A percentile compares a stretch with the other conserved stretches of the same genome.
Evolutionary conservation across 2,888 invertebrate genomes (phyloP).

Genomic region (Eumerus sabulonum): DNA sequence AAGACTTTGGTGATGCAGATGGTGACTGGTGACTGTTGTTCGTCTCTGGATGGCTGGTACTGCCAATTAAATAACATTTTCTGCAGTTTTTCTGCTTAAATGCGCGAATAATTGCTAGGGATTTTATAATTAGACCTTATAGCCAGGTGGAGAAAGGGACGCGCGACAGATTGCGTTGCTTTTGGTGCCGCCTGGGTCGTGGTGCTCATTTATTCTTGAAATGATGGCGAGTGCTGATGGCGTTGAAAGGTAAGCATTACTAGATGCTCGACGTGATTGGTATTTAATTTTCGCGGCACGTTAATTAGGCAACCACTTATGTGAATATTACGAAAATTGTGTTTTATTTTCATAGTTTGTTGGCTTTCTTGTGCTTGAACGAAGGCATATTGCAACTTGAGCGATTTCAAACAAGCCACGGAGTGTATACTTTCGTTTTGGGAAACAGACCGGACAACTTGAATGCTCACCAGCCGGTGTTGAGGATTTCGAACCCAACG

Average conservation of each 20-base stretch:
- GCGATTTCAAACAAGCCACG: no score
- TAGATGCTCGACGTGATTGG: slow-evolving; percentile 57
- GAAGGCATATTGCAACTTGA: no score
- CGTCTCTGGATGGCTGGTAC: slow-evolving; percentile 31
- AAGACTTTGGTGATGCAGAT: slow-evolving; percentile 10
- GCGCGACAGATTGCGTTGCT: neutral
- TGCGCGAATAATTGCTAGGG: slow-evolving; percentile 67
- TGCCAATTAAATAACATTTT: slow-evolving; percentile 69
- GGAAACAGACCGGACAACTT: no score
- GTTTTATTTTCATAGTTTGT: no score
- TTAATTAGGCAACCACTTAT: slow-evolving; percentile 61
- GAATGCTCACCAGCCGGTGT: no score
- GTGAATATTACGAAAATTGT: neutral
- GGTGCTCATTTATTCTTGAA: no score
- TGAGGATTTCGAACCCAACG: no score
- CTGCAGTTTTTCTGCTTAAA: slow-evolving; percentile 69
- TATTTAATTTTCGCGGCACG: slow-evolving; percentile 56
- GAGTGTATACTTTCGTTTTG: no score
- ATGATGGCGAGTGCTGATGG: neutral
- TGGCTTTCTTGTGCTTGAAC: no score
- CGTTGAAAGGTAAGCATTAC: no score
- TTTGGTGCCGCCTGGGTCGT: no score
- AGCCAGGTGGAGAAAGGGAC: slow-evolving; percentile 40
- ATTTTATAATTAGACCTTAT: slow-evolving; percentile 67
- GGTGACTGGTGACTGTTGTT: slow-evolving; percentile 5